Conservation (phyloP, 30 jellyfish, hydroid and myxozoan genomes). For the Cassiopea andromeda region DNA sequence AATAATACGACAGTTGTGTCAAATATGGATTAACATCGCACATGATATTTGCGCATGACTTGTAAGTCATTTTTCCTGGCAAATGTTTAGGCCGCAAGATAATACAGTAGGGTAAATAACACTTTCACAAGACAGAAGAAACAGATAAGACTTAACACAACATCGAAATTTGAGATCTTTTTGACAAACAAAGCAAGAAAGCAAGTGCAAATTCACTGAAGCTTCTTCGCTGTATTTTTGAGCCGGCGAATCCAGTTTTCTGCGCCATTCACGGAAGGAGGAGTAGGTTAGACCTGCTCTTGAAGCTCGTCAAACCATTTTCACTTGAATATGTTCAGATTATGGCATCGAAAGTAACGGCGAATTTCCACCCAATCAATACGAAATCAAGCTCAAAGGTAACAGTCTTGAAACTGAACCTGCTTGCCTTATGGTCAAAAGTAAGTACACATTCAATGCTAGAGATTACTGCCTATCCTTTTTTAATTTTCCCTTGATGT, state of each 20-base stretch:
- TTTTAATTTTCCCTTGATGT: not conserved
- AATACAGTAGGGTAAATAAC: not conserved
- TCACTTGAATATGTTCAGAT: not conserved
- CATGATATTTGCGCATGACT: not conserved
- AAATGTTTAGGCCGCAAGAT: not conserved
- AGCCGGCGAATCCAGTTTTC: too few relatives aligned
- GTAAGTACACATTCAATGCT: conserved; percentile 10
- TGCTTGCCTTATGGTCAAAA: conserved; percentile 73
- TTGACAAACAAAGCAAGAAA: not conserved
- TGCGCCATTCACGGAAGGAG: too few relatives aligned
- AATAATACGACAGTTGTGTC: not conserved
- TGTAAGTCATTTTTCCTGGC: not conserved
- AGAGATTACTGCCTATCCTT: too few relatives aligned
- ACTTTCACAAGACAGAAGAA: not conserved
- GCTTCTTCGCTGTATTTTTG: too few relatives aligned
- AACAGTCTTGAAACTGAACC: conserved; percentile 55
- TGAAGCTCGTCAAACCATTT: too few relatives aligned
- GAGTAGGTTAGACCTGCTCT: too few relatives aligned
- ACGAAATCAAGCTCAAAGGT: conserved; percentile 39
- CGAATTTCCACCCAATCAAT: conserved; percentile 11
- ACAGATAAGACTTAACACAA: not conserved
- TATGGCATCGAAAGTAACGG: not conserved
- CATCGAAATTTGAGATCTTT: not conserved
- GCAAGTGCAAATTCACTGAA: too few relatives aligned
- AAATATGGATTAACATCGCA: not conserved